phyloP scores from a whole-genome alignment of 2,888 invertebrate genomes.

The Drosophila birchii region DNA sequence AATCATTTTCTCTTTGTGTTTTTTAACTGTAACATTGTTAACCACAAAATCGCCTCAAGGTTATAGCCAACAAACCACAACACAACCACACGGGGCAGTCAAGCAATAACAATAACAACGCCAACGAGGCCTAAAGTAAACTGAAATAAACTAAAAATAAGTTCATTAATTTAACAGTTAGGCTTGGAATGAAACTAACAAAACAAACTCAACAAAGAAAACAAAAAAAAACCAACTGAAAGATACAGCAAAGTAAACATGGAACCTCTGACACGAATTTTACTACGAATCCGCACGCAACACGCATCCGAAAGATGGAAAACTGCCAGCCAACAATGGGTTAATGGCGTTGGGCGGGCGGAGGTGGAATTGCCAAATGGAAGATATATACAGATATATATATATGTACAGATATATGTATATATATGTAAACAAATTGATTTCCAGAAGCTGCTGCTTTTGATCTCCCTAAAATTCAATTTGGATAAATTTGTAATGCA shows the following conservation, averaged over 20 bases:
- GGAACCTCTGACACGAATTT: conserved; percentile 50
- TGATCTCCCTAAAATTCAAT: neutral
- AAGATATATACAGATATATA: neutral
- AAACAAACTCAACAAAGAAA: conserved; percentile 17
- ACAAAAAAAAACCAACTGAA: neutral
- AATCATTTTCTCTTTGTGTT: conserved; percentile 6
- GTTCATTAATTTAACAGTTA: conserved; percentile 69
- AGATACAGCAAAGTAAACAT: conserved; percentile 35
- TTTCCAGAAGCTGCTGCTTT: neutral
- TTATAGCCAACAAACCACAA: conserved; percentile 53
- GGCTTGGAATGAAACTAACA: conserved; percentile 52
- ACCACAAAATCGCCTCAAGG: conserved; percentile 63
- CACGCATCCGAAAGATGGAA: conserved; percentile 36
- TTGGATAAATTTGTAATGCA: neutral
- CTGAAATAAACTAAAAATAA: conserved; percentile 55
- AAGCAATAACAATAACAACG: conserved; percentile 33
- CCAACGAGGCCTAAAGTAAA: conserved; percentile 41
- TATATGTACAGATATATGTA: neutral
- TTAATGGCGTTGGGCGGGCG: conserved; percentile 8
- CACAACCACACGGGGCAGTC: conserved; percentile 26
- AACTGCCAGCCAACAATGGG: conserved; percentile 28
- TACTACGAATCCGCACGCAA: conserved; percentile 33
- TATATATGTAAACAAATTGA: neutral
- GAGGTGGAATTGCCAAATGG: conserved; percentile 7
- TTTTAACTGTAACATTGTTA: conserved; percentile 49